These are phyloP conservation scores for Leptarthrus brevirostris DNA, from an alignment of 2,888 invertebrate genomes.

Conservation along the genomic window DNA sequence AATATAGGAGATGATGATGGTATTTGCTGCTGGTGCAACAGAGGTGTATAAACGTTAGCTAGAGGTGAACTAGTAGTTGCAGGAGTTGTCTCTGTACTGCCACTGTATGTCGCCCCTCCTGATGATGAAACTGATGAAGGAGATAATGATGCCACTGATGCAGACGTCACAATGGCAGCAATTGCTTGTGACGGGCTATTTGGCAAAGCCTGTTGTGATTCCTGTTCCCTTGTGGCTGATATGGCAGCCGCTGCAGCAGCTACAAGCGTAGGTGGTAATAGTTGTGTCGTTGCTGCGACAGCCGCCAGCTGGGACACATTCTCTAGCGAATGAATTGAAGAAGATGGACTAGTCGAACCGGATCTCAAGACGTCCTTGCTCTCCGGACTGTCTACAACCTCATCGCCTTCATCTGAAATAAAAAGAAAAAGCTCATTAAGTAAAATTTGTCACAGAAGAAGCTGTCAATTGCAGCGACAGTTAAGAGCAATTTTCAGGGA, in stretches of 20 bases:
- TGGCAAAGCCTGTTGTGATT: slow-evolving; percentile 11
- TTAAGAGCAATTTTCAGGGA: slow-evolving; percentile 1
- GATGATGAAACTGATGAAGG: slow-evolving; percentile 52
- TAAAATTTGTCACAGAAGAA: slow-evolving; percentile 9
- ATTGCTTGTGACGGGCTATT: slow-evolving; percentile 47
- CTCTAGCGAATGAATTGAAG: slow-evolving; percentile 43
- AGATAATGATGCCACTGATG: slow-evolving; percentile 36
- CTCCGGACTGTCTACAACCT: slow-evolving; percentile 42
- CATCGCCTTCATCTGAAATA: slow-evolving; percentile 53
- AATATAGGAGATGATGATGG: slow-evolving; percentile 1
- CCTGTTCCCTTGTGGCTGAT: slow-evolving; percentile 28
- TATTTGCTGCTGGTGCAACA: slow-evolving; percentile 23
- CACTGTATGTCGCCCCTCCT: slow-evolving; percentile 54
- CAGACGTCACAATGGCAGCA: slow-evolving; percentile 27
- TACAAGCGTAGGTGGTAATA: slow-evolving; percentile 3
- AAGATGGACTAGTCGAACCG: slow-evolving; percentile 54
- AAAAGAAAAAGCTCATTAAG: slow-evolving; percentile 11
- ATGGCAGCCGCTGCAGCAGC: slow-evolving; percentile 34
- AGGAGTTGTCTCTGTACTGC: slow-evolving; percentile 51
- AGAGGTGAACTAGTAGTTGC: slow-evolving; percentile 49
- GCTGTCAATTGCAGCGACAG: slow-evolving; percentile 22
- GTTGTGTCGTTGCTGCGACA: slow-evolving; percentile 6
- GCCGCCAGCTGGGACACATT: slow-evolving; percentile 34
- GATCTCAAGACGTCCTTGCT: slow-evolving; percentile 45
- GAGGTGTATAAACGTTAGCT: slow-evolving; percentile 23